Evolutionary conservation across 2,113 vertebrate species (phyloP), one percentile per base, ranked within the genome.

Genomic region (Eublepharis macularius): DNA sequence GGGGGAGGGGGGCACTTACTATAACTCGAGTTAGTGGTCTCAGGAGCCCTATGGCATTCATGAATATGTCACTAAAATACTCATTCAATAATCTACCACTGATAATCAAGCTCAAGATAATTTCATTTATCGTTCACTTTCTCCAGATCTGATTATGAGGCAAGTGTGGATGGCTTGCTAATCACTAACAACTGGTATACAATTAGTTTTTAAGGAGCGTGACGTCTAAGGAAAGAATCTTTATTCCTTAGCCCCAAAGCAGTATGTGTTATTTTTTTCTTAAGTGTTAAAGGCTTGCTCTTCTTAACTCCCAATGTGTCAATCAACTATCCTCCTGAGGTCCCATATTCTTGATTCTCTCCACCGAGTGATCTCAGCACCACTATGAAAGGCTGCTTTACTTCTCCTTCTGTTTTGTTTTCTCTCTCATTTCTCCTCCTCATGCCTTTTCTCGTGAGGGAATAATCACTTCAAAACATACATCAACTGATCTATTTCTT

Each of bases 391-490:
- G 39, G 10, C 8, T 47, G 32, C 54, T 78, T 65, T 72, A 65
- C 72, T 82, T 82, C 68, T 72, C 39, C 26, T 60, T 43, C 19
- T 81, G 26, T 74, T 80, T 0, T 2, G 89, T 87, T 77, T 86
- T 77, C 89, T 57, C 16, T 80, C 13, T 14, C 63, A 29, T 78
- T 10, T 4, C 43, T 1, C 79, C 14, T 83, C 6, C 0, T 41
- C 76, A 26, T 10, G 3, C 24, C 36, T 66, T 41, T 75, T 43
- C 3, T 17, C 81, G 54, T 92, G 81, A 72, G 78, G 51, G 89
- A 89, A 74, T 76, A 12, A 36, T 76, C 66, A 29, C 0, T 0
- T 76, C 45, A 41, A 78, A 81, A 26, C 45, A 13, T n/a, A 91
- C 32, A 69, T 82, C 32, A 68, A 4, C n/a, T 81, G 39, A 4